Evolutionary conservation across 2,113 vertebrate genomes (phyloP), one percentile per base, ranked within the genome.

Genomic region (Gulo gulo): DNA sequence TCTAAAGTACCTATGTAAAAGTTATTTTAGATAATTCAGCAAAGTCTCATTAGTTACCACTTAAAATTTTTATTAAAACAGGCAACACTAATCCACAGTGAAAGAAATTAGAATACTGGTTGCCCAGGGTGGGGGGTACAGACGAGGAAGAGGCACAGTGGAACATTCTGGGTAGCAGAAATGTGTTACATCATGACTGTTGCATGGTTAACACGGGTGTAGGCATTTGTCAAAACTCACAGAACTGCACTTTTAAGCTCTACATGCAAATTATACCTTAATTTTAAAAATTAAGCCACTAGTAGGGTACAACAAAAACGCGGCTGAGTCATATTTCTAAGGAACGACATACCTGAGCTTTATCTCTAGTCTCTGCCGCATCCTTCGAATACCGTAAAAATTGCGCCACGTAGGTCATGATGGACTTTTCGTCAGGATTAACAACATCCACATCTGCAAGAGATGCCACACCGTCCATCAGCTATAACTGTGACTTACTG

Each of bases 331-430:
- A 20, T 29, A 65, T 12, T 45, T 52, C 50, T 13, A 42, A 85
- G 45, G 47, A 95, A 85, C 45, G 47, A 95, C 98, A 91, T 96
- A 99, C 99, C 99, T 99, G 98, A 94, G 98, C 65, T 24, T 98
- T 98, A 2, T 98, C 99, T 82, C 99, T 99, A 39, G 98, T 34
- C 6, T 78, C 88, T 7, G 97, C 97, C 29, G 97, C 78, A 34
- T 99, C 99, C 98, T 98, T 99, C 94, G 99, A 99, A 98, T 99
- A 99, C 90, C 99, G 99, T 50, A 99, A 98, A 98, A 99, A 99
- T 98, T 99, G 99, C 24, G 99, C 99, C 98, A 99, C 99, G 0
- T 99, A 99, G 5, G 99, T 99, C 99, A 99, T 99, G 98, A 99
- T 99, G 42, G 99, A 99, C 98, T 99, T 99, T 98, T 99, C 99